Conservation (phyloP, 2,113 vertebrate species). For the Muscicapa adusta region DNA sequence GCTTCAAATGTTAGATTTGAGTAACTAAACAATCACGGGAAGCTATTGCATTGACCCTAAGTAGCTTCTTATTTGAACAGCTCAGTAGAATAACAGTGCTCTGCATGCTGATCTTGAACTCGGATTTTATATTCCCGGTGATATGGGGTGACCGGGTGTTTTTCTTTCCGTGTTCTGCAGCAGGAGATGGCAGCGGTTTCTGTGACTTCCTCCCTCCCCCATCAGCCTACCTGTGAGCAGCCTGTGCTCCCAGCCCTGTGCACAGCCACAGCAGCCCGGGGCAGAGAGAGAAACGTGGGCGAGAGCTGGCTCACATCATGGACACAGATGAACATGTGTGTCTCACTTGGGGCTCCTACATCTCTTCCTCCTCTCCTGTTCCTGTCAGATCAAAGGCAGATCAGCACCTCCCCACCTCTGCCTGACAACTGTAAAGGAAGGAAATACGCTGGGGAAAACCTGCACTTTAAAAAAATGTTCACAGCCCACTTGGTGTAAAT, state of each 20-base stretch:
- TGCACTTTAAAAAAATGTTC: not conserved
- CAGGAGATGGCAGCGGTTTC: not conserved
- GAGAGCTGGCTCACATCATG: not conserved
- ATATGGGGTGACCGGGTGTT: rapidly evolving
- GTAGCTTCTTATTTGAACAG: not conserved
- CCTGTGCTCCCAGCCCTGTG: not conserved
- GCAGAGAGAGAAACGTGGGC: not conserved
- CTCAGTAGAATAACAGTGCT: not conserved
- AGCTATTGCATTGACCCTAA: not conserved
- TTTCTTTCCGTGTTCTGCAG: not conserved
- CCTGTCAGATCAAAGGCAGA: not conserved
- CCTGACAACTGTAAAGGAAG: not conserved
- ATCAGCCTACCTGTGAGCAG: not conserved
- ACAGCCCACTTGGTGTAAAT: not conserved
- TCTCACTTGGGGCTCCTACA: not conserved
- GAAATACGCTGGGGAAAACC: not conserved
- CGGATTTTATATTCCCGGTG: not conserved
- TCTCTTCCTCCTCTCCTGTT: not conserved
- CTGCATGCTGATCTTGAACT: not conserved
- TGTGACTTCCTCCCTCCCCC: not conserved
- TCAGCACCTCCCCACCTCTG: not conserved
- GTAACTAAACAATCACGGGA: not conserved
- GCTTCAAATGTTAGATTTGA: not conserved
- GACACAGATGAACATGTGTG: not conserved
- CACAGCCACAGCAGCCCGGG: not conserved